These are phyloP conservation scores for Sceliomorpha sp. DNA, from an alignment of 2,888 invertebrate species.

Conservation along the genomic window DNA sequence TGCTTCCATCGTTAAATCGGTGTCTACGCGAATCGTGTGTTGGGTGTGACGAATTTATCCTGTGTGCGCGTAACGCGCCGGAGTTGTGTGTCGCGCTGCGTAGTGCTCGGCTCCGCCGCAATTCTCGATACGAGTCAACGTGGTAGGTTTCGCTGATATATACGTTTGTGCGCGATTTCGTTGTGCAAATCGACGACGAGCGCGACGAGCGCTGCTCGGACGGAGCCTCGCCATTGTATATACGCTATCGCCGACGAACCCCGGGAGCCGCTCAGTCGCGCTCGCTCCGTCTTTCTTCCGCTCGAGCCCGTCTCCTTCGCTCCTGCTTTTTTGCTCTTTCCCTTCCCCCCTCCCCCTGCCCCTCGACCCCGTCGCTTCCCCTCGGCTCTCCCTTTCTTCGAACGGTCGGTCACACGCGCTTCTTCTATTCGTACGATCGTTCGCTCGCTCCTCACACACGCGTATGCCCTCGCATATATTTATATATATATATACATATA, in stretches of 20 bases:
- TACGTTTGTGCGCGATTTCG: slow-evolving; percentile 18
- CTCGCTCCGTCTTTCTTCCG: slow-evolving; percentile 44
- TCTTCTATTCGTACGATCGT: slow-evolving; percentile 33
- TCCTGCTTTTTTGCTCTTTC: slow-evolving; percentile 11
- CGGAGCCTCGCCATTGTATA: slow-evolving; percentile 66
- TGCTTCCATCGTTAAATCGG: slow-evolving; percentile 2
- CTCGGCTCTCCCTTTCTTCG: slow-evolving; percentile 5
- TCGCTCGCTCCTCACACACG: slow-evolving; percentile 13
- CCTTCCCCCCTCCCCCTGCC: slow-evolving; percentile 1
- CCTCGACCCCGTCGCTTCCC: not conserved
- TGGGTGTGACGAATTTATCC: slow-evolving; percentile 70
- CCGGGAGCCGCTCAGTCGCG: slow-evolving; percentile 54
- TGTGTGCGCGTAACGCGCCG: slow-evolving; percentile 53
- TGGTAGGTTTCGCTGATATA: slow-evolving; percentile 9
- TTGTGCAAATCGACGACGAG: slow-evolving; percentile 22
- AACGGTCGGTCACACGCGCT: slow-evolving; percentile 37
- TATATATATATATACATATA: slow-evolving; percentile 1
- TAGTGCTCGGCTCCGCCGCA: slow-evolving; percentile 38
- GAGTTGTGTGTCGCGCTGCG: slow-evolving; percentile 59
- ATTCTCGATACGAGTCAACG: not conserved
- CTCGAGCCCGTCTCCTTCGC: not conserved
- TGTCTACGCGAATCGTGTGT: slow-evolving; percentile 51
- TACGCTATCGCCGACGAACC: slow-evolving; percentile 59
- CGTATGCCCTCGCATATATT: slow-evolving; percentile 14
- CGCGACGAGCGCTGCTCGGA: slow-evolving; percentile 7